Base-by-base conservation (phyloP, 2,113 vertebrate species). In the Actenoides hombroni region DNA sequence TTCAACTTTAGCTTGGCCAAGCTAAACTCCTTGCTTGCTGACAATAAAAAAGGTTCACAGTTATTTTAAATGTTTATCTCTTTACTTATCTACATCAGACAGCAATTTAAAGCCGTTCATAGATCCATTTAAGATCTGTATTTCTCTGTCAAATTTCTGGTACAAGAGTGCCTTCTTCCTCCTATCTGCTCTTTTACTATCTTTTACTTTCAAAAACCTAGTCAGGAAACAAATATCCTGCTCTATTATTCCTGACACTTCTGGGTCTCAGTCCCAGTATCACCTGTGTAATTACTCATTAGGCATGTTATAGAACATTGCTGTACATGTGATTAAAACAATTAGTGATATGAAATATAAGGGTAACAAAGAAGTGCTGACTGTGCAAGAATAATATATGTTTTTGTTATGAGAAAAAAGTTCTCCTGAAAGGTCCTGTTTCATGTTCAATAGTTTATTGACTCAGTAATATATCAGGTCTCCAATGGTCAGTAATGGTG, bases 261-360 rank as follows among this genome's bases (percentile, higher is more conserved):
- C 65, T 92, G 76, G 76, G 53, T 68, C 79, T 89, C 46, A 84
- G 75, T 97, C 75, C 81, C 94, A 94, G 64, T 94, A 86, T 96
- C 91, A 97, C 77, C 54, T 90, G 88, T 87, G 86, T 82, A 95
- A 94, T 59, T 95, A 93, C 59, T 96, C 85, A 95, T 97, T 96
- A 97, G 64, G 37, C 71, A 88, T 82, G 78, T 71, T 95, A 86
- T 96, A 97, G 97, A 96, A 91, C 63, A 96, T 59, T 90, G 74
- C 46, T 94, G 44, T 83, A 91, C 70, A 73, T 1, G 4, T 92
- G 90, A 97, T 97, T 97, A 96, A 96, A 97, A 91, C 74, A 95
- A 97, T 94, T 94, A 97, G 93, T 95, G 96, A 87, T 93, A 95
- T 93, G 85, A 97, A 98, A 98, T 96, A 96, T 74, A 97, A 94